A percentile compares a stretch with the other conserved stretches of the same genome.
Conservation (phyloP, 2,888 invertebrate species). For the Leucophora obtusa region DNA sequence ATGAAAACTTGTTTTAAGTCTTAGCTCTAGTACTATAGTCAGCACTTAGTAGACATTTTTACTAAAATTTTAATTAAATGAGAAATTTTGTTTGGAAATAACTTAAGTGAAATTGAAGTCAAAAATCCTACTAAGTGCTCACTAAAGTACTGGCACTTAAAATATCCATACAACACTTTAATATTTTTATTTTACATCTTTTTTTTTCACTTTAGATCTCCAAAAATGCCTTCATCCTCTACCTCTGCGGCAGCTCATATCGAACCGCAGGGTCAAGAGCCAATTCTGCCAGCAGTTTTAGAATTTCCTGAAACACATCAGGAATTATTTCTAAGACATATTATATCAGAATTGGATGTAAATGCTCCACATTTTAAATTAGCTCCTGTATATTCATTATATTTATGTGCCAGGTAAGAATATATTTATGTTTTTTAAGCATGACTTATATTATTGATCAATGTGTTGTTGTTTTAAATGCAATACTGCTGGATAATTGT, state of each 20-base stretch:
- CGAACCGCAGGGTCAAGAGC: slow-evolving; percentile 86
- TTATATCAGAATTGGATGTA: slow-evolving; percentile 92
- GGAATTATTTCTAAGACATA: slow-evolving; percentile 92
- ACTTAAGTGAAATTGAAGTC: no score
- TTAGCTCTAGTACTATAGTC: no score
- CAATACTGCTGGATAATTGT: no score
- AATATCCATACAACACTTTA: no score
- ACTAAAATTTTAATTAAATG: no score
- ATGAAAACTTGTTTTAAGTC: no score
- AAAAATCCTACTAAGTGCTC: no score
- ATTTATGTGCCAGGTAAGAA: slow-evolving; percentile 89
- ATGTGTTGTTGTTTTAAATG: neutral
- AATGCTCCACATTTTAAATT: slow-evolving; percentile 94
- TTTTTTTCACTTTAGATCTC: slow-evolving; percentile 69
- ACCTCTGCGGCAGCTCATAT: slow-evolving; percentile 61
- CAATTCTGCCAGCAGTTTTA: slow-evolving; percentile 94
- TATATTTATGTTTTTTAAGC: neutral
- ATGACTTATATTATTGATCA: slow-evolving; percentile 14
- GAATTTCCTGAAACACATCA: slow-evolving; percentile 97
- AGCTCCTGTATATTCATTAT: slow-evolving; percentile 97
- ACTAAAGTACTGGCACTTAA: no score
- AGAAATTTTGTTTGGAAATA: no score
- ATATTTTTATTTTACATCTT: slow-evolving; percentile 25
- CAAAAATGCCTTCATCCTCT: slow-evolving; percentile 72
- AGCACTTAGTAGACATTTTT: no score